A percentile compares a stretch with the other conserved stretches of the same genome.
Conservation (phyloP, 2,888 invertebrate species). For the Chironomus riparius region DNA sequence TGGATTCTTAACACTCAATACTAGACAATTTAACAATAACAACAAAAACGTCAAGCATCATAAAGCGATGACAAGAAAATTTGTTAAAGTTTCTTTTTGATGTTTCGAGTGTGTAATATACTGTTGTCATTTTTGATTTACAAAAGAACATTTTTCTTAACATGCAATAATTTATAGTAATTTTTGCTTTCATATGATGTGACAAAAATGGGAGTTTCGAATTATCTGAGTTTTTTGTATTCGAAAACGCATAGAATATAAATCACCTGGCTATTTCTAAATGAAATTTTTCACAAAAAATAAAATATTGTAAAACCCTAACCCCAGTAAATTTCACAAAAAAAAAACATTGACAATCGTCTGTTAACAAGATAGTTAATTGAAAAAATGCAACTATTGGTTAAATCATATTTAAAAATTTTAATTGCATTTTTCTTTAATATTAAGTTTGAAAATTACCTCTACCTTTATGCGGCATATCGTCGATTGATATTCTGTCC, state of each 20-base stretch:
- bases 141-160: background rate
- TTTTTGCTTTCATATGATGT: background rate
- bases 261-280: constrained; percentile 22
- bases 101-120: background rate
- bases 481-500: constrained; percentile 63
- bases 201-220: constrained; percentile 1
- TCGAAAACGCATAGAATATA: background rate
- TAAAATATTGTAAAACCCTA: too few species aligned
- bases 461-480: constrained; percentile 64
- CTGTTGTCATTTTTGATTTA: background rate
- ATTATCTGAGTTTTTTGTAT: background rate
- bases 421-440: background rate
- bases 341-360: too few species aligned
- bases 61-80: background rate
- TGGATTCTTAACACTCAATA: background rate
- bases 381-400: too few species aligned
- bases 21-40: background rate
- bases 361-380: too few species aligned
- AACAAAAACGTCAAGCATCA: background rate
- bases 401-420: too few species aligned
- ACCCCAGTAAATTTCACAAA: too few species aligned
- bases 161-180: constrained; percentile 9
- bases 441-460: constrained; percentile 20
- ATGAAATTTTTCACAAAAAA: background rate
- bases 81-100: background rate